phyloP scores from a whole-genome alignment of 2,888 invertebrate species.

The Eristalinus sepulchralis region DNA sequence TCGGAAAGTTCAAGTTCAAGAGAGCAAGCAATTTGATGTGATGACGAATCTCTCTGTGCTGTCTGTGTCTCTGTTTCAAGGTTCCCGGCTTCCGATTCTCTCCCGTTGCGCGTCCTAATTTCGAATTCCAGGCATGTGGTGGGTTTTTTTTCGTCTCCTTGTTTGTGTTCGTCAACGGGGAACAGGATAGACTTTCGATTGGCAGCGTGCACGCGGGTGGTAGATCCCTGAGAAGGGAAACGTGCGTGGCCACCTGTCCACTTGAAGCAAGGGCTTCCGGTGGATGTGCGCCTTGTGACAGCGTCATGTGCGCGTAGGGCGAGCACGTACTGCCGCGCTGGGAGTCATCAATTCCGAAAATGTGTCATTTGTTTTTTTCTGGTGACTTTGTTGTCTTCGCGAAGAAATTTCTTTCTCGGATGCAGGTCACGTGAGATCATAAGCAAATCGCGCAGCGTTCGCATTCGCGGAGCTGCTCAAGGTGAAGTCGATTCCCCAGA shows the following conservation, averaged over 20 bases:
- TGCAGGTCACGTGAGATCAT: conserved; percentile 44
- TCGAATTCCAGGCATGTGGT: neutral
- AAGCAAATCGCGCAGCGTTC: neutral
- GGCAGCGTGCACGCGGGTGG: neutral
- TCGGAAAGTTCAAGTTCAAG: conserved; percentile 50
- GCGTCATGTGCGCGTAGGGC: neutral
- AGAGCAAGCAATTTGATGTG: conserved; percentile 21
- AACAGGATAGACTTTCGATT: conserved; percentile 52
- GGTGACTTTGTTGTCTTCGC: neutral
- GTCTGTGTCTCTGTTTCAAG: conserved; percentile 21
- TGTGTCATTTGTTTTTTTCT: conserved; percentile 17
- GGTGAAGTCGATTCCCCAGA: neutral
- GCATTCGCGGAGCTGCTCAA: neutral
- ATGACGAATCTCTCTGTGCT: conserved; percentile 17
- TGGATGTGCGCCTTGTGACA: neutral
- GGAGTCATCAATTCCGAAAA: conserved; percentile 17
- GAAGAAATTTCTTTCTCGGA: conserved; percentile 32
- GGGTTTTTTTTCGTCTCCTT: conserved; percentile 4
- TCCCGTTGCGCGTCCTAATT: conserved; percentile 8
- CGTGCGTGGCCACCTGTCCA: conserved; percentile 10
- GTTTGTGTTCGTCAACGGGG: neutral
- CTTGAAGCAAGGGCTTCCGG: conserved; percentile 38
- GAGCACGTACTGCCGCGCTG: conserved; percentile 6
- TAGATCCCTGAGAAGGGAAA: conserved; percentile 8
- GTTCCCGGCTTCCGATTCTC: conserved; percentile 4